Base-by-base conservation (phyloP, 2,888 invertebrate genomes). In the Leptinotarsa haldemani region DNA sequence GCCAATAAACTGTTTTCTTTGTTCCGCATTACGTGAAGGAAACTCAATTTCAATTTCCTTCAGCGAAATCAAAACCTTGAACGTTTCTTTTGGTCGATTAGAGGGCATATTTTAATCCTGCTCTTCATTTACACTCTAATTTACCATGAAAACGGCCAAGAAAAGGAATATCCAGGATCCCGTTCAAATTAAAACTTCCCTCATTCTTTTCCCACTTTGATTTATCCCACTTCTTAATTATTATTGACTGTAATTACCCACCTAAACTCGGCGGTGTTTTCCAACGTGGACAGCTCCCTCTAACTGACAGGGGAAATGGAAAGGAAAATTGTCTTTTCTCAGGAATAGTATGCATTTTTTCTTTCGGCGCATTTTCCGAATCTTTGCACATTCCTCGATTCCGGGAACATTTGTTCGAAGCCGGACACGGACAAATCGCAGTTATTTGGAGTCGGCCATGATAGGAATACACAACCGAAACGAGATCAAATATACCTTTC, bases 321-420 rank as follows among this genome's bases (percentile, higher is more conserved):
- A 87, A 84, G 87, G 88, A 88, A 88, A 88, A 88, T 88, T 88
- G 88, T 88, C 88, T 87, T 85, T 74, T 80, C 80, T 78, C 77
- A 78, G 79, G 78, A 80, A 82, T 81, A 80, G 81, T 82, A 81
- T 82, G 83, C 84, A 88, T 88, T 87, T 86, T 87, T 87, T 86
- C 84, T 69, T 72, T 82, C 80, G 81, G 81, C 83, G 85, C 84
- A 84, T 85, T 56, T 56, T 84, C 86, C 86, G 85, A 86, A 87
- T 87, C 87, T 87, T 86, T 86, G 84, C 85, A 83, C 87, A 86
- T 87, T 87, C 86, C 85, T 74, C 58, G 85, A 83, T 85, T 83
- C 83, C 85, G 81, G 83, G 79, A 78, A 81, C 85, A 86, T 85
- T 84, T 79, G 80, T 79, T 80, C 83, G 79, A 80, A 80, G 81